Percentiles rank a stretch among this genome's conserved stretches.
These are phyloP conservation scores for Stomatorhinus ivindoensis DNA, from an alignment of 2,113 vertebrate species.

Conservation along the genomic window DNA sequence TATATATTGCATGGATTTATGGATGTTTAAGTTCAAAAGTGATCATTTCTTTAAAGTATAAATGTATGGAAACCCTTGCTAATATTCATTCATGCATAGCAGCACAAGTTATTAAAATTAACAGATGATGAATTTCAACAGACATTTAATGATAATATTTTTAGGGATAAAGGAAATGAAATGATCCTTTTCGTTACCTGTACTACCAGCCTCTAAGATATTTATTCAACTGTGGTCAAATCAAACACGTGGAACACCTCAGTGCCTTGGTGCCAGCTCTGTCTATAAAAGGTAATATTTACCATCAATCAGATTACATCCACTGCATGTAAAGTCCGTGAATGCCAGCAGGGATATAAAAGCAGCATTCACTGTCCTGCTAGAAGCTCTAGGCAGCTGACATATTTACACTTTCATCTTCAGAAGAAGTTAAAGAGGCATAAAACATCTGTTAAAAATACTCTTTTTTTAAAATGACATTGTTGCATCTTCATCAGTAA, in stretches of 20 bases:
- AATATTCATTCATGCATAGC: neutral
- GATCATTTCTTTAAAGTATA: neutral
- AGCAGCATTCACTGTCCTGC: conserved; percentile 29
- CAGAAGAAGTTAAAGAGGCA: neutral
- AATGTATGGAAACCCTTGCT: neutral
- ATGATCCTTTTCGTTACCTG: neutral
- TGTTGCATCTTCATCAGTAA: neutral
- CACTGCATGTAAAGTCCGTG: conserved; percentile 39
- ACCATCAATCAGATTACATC: conserved; percentile 46
- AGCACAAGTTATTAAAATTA: neutral
- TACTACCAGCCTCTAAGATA: conserved; percentile 36
- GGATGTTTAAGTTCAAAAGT: neutral
- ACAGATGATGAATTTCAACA: neutral
- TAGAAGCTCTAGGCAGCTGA: conserved; percentile 24
- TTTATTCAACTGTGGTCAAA: conserved; percentile 45
- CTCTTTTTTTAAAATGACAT: neutral
- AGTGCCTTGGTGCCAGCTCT: conserved; percentile 40
- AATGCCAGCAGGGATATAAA: conserved; percentile 23
- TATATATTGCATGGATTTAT: neutral
- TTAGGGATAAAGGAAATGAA: neutral
- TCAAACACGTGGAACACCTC: conserved; percentile 63
- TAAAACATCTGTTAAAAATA: conserved; percentile 13
- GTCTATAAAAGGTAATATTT: conserved; percentile 43
- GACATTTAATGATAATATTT: neutral
- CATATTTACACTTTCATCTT: conserved; percentile 35